Conservation (phyloP, 2,888 invertebrate species). For the Hirtodrosophila cameraria region DNA sequence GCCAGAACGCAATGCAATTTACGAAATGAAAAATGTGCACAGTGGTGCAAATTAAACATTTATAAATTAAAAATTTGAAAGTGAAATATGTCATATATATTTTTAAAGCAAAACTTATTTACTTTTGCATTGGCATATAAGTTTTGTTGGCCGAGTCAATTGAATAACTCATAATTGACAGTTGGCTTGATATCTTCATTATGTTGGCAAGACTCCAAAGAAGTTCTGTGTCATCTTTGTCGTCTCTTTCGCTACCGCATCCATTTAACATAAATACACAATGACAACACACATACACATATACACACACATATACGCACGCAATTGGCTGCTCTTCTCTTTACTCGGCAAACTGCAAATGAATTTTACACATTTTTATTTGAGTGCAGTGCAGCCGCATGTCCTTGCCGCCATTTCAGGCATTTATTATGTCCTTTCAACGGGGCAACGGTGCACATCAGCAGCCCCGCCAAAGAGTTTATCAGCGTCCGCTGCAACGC, state of each 20-base stretch:
- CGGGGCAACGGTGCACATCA: constrained; percentile 52
- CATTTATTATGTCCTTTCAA: constrained; percentile 76
- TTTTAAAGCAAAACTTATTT: too few species aligned
- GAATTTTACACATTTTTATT: constrained; percentile 65
- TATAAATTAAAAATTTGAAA: too few species aligned
- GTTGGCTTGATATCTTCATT: constrained; percentile 10
- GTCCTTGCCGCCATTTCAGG: constrained; percentile 26
- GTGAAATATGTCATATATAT: too few species aligned
- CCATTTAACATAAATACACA: constrained; percentile 70
- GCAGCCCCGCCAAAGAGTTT: constrained; percentile 70
- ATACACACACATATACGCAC: constrained; percentile 21
- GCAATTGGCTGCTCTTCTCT: constrained; percentile 59
- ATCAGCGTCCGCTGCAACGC: constrained; percentile 53
- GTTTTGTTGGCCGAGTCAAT: constrained; percentile 11
- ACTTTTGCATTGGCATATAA: too few species aligned
- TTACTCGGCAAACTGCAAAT: constrained; percentile 36
- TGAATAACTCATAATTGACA: constrained; percentile 20
- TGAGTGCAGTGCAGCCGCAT: constrained; percentile 32
- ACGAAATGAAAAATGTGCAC: constrained; percentile 61
- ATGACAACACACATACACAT: constrained; percentile 38
- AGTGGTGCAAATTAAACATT: constrained; percentile 31
- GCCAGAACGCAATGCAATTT: constrained; percentile 62
- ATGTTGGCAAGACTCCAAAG: not conserved
- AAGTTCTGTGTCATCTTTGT: constrained; percentile 13
- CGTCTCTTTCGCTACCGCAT: constrained; percentile 43